Conservation (phyloP, 1,140 invertebrate genomes). For the Pseudomyrmex pallidus region DNA sequence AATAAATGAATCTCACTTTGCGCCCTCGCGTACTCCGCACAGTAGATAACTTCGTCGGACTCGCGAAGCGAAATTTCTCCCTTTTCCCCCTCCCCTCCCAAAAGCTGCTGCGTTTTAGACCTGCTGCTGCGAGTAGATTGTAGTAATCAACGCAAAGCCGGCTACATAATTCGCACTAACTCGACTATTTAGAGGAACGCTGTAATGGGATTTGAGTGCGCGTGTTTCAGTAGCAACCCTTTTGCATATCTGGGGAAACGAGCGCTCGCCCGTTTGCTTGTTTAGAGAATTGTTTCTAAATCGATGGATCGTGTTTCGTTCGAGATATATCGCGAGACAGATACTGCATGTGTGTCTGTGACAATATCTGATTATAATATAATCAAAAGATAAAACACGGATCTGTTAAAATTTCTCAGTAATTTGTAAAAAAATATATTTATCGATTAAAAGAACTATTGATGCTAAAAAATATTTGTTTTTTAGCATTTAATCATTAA, state of each 20-base stretch:
- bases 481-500: slow-evolving; percentile 1
- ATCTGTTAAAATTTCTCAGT: neutral
- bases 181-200: slow-evolving; percentile 57
- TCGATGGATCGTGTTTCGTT: neutral
- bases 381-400: neutral
- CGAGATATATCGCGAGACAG: neutral
- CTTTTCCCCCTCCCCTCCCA: neutral
- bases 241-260: slow-evolving; percentile 46
- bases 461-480: neutral
- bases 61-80: neutral
- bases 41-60: slow-evolving; percentile 33
- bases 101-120: slow-evolving; percentile 11
- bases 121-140: slow-evolving; percentile 55
- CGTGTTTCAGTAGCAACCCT: slow-evolving; percentile 49
- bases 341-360: neutral
- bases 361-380: neutral
- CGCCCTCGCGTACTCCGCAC: neutral
- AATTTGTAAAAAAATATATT: neutral
- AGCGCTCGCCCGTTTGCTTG: slow-evolving; percentile 30
- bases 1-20: slow-evolving; percentile 57
- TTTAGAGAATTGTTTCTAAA: neutral
- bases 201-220: slow-evolving; percentile 52
- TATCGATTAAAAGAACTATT: neutral
- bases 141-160: slow-evolving; percentile 56
- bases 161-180: slow-evolving; percentile 61